Conservation (phyloP, 1,140 invertebrate species). For the Heliconius melpomene region DNA sequence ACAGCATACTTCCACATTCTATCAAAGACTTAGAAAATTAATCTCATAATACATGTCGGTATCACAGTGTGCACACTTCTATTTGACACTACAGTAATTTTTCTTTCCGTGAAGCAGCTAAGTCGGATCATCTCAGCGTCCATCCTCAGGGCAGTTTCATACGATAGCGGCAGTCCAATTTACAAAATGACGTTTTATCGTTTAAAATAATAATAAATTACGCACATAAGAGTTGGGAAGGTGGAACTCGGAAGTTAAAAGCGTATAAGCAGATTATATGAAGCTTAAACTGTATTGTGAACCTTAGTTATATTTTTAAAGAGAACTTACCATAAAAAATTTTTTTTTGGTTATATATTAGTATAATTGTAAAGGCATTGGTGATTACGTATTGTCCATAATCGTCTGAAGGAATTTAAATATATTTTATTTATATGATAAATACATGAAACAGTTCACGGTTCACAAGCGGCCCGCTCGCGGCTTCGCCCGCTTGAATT, state of each 20-base stretch:
- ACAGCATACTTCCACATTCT: background rate
- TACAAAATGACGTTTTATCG: constrained; percentile 14
- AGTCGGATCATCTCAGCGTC: constrained; percentile 34
- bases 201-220: constrained; percentile 15
- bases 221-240: background rate
- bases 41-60: constrained; percentile 1
- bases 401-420: no score
- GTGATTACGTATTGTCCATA: no score
- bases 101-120: constrained; percentile 53
- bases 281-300: background rate
- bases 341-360: no score
- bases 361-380: no score
- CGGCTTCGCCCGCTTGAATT: no score
- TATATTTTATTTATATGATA: no score
- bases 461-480: no score
- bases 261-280: background rate
- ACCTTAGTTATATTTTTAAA: background rate
- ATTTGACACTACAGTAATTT: constrained; percentile 53
- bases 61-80: constrained; percentile 25
- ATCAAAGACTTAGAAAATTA: background rate
- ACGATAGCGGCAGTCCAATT: constrained; percentile 13
- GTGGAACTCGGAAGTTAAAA: background rate
- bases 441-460: no score
- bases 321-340: no score
- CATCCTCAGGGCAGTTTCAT: constrained; percentile 13